Evolutionary conservation across 2,113 vertebrate species (phyloP).

Genomic region (Panthera tigris): DNA sequence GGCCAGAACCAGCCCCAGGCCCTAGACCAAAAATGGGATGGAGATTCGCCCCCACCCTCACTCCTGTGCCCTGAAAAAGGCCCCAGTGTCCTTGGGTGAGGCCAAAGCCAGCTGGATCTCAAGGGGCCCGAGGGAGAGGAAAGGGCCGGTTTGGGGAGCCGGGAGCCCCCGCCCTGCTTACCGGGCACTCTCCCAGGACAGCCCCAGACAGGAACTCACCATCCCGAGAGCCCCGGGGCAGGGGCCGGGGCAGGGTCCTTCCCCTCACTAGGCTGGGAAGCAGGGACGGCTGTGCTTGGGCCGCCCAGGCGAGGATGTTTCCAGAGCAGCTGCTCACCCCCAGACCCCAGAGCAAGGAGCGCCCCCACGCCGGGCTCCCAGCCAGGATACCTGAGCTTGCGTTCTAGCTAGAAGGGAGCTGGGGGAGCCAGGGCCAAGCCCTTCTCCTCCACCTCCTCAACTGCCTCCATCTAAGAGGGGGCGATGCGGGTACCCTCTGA

Average conservation of each 20-base stretch:
- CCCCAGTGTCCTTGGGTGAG: not conserved
- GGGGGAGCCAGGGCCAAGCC: not conserved
- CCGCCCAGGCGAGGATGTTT: not conserved
- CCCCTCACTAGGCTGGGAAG: not conserved
- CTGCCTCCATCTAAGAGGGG: not conserved
- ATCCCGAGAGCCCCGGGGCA: constrained; percentile 36
- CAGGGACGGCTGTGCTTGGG: not conserved
- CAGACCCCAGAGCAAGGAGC: not conserved
- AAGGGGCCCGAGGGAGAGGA: not conserved
- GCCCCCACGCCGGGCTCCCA: not conserved
- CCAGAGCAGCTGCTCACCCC: not conserved
- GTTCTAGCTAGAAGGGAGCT: not conserved
- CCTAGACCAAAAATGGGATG: not conserved
- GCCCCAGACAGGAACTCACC: constrained; percentile 77
- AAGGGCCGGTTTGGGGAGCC: not conserved
- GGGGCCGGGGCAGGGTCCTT: not conserved
- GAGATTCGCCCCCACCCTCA: not conserved
- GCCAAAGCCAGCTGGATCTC: not conserved
- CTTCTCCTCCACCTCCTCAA: not conserved
- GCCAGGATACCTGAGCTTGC: constrained; percentile 19
- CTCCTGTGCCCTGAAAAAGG: not conserved
- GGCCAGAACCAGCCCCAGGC: not conserved
- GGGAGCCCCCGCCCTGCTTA: not conserved
- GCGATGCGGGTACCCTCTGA: not conserved
- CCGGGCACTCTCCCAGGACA: constrained; percentile 57